A percentile compares a stretch with the other conserved stretches of the same genome.
These are phyloP conservation scores for Pipistrellus nathusii DNA, from an alignment of 2,797 vertebrate species.

Conservation along the genomic window DNA sequence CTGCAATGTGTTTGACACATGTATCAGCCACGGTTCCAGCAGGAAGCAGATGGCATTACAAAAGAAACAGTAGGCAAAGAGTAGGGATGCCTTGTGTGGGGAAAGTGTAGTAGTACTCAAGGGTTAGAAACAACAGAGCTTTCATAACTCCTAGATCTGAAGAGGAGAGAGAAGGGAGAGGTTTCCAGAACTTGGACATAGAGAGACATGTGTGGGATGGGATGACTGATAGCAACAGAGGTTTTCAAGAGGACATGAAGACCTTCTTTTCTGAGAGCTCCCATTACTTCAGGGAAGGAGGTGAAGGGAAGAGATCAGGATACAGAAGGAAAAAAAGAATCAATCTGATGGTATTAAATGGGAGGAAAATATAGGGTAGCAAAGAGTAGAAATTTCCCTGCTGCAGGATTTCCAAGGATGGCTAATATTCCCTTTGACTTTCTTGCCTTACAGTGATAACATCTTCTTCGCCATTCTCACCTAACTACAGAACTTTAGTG, in stretches of 20 bases:
- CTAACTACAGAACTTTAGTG: background rate
- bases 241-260: background rate
- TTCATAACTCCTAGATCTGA: background rate
- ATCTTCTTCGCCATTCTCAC: background rate
- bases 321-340: background rate
- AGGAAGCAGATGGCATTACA: background rate
- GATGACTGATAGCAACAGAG: background rate
- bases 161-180: background rate
- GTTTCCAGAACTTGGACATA: background rate
- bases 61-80: background rate
- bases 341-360: background rate
- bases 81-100: background rate
- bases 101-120: too few species aligned
- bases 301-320: background rate
- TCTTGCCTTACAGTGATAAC: background rate
- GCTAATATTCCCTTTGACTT: background rate
- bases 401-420: background rate
- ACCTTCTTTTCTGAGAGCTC: background rate
- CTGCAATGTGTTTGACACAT: background rate
- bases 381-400: background rate
- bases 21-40: background rate
- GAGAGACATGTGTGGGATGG: background rate
- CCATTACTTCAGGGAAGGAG: background rate
- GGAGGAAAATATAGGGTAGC: background rate
- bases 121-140: background rate